Evolutionary conservation across 2,113 vertebrate genomes (phyloP).

Genomic region (Zootoca vivipara): DNA sequence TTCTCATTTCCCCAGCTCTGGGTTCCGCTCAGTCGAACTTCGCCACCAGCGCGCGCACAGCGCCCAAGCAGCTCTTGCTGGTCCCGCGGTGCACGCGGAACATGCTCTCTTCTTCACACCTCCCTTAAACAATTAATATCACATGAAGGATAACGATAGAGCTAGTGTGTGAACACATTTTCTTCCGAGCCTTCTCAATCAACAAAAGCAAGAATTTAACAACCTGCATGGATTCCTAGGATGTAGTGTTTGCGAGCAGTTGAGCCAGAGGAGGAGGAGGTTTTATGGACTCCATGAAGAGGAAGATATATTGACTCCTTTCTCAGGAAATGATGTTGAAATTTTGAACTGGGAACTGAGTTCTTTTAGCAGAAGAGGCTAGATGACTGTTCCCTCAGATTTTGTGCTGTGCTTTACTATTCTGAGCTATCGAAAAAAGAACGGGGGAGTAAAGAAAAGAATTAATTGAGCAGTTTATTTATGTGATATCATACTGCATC

Average conservation of each 20-base stretch:
- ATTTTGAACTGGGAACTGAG: constrained; percentile 60
- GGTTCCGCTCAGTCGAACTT: too few relatives aligned
- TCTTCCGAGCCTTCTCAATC: not conserved
- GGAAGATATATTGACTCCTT: constrained; percentile 62
- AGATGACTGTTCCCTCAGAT: constrained; percentile 51
- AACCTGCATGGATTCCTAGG: not conserved
- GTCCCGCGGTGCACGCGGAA: too few relatives aligned
- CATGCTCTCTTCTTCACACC: too few relatives aligned
- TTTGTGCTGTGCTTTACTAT: not conserved
- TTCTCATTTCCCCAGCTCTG: too few relatives aligned
- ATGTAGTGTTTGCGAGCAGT: not conserved
- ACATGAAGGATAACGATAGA: not conserved
- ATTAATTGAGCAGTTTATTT: constrained; percentile 36
- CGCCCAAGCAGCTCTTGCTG: too few relatives aligned
- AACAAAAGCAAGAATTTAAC: not conserved
- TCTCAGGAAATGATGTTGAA: constrained; percentile 42
- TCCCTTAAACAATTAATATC: not conserved
- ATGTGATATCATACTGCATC: constrained; percentile 19
- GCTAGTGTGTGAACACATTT: not conserved
- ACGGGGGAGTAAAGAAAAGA: not conserved
- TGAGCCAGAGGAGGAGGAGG: constrained; percentile 14
- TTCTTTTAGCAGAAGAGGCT: constrained; percentile 58
- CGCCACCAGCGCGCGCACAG: too few relatives aligned
- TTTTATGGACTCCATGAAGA: constrained; percentile 53
- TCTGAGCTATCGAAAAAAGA: constrained; percentile 55